Conservation (phyloP, 2,113 vertebrate species). For the Neogobius melanostomus region DNA sequence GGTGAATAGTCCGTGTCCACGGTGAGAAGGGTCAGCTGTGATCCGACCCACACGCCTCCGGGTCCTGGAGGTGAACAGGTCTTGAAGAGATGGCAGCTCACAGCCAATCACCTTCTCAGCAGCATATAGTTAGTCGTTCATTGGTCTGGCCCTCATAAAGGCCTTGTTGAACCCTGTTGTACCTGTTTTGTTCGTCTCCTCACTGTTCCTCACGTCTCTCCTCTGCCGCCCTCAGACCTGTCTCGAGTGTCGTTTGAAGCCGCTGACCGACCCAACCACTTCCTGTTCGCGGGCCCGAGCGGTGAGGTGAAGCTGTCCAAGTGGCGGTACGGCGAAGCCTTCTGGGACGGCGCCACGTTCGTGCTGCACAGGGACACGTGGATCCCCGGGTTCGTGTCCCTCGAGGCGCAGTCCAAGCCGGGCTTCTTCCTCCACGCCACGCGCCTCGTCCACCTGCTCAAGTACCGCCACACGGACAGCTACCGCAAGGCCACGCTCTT, state of each 20-base stretch:
- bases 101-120: no score
- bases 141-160: background rate
- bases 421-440: slow-evolving; percentile 84
- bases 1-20: no score
- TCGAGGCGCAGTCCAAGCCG: slow-evolving; percentile 86
- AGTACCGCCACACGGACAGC: slow-evolving; percentile 81
- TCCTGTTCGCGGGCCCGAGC: slow-evolving; percentile 75
- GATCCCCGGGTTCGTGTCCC: slow-evolving; percentile 84
- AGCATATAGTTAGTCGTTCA: no score
- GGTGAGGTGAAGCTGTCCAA: slow-evolving; percentile 82
- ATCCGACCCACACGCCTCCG: no score
- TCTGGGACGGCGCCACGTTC: slow-evolving; percentile 87
- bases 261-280: slow-evolving; percentile 90
- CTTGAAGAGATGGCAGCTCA: no score
- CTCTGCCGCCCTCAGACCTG: slow-evolving; percentile 75
- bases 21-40: no score
- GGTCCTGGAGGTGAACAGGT: no score
- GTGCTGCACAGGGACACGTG: slow-evolving; percentile 85
- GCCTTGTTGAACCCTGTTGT: background rate
- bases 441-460: slow-evolving; percentile 76
- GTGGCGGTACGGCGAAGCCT: slow-evolving; percentile 79
- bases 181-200: background rate
- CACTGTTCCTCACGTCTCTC: background rate
- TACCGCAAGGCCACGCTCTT: slow-evolving; percentile 88
- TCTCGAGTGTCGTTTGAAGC: slow-evolving; percentile 88